phyloP scores from a whole-genome alignment of 2,797 vertebrate genomes.

The Knipowitschia caucasica region DNA sequence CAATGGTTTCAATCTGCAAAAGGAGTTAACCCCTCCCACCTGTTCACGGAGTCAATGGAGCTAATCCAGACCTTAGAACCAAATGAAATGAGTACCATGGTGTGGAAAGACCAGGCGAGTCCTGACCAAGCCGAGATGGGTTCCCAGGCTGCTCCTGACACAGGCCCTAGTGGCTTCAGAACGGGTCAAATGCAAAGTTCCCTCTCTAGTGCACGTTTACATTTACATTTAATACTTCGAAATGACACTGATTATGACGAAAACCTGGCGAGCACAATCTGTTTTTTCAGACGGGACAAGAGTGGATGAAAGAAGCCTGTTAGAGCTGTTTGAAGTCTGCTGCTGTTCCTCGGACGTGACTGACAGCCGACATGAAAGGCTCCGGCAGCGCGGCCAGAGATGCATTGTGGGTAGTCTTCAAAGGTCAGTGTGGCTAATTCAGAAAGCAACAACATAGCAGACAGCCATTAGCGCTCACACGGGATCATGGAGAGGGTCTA shows the following conservation, averaged over 20 bases:
- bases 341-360: conserved; percentile 22
- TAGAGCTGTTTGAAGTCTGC: conserved; percentile 45
- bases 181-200: no score
- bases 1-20: no score
- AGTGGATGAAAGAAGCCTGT: conserved; percentile 19
- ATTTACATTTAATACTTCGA: no score
- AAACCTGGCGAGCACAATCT: neutral
- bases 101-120: no score
- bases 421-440: conserved; percentile 53
- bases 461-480: conserved; percentile 51
- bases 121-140: no score
- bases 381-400: conserved; percentile 15
- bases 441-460: conserved; percentile 40
- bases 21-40: no score
- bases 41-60: no score
- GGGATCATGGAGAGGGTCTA: conserved; percentile 10
- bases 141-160: no score
- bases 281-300: neutral
- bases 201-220: neutral
- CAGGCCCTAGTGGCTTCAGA: no score
- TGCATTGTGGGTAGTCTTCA: conserved; percentile 40
- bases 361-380: conserved; percentile 39
- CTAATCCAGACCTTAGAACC: no score
- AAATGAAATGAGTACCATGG: no score
- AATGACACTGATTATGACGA: neutral